A percentile compares a stretch with the other conserved stretches of the same genome.
These are phyloP conservation scores for Hafferia zeledoni DNA, from an alignment of 2,797 vertebrate species.

Conservation along the genomic window DNA sequence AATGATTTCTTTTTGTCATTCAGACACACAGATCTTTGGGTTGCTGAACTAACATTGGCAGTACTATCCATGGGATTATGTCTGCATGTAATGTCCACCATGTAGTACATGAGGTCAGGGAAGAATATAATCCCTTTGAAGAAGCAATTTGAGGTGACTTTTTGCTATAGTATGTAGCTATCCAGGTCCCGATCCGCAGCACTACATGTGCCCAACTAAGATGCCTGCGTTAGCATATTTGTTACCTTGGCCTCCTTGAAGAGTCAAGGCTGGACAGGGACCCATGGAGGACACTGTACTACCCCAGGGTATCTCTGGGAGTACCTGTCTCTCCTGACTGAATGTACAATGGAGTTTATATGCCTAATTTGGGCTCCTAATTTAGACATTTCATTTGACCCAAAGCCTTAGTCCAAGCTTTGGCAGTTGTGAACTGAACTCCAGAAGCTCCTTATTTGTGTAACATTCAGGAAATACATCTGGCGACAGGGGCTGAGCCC, in stretches of 20 bases:
- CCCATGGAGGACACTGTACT: not conserved
- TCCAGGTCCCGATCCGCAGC: not conserved
- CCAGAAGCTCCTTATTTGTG: not conserved
- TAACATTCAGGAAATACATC: not conserved
- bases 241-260: not conserved
- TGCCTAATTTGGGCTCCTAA: not conserved
- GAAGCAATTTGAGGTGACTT: not conserved
- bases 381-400: not conserved
- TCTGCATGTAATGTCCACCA: not conserved
- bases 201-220: too few relatives aligned
- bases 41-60: not conserved
- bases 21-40: not conserved
- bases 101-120: accelerated
- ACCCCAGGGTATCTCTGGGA: not conserved
- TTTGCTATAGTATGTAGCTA: not conserved
- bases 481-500: not conserved
- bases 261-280: not conserved
- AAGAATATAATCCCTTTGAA: not conserved
- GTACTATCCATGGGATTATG: not conserved
- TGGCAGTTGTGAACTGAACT: not conserved
- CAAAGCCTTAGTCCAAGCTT: not conserved
- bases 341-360: not conserved
- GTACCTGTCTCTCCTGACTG: accelerated
- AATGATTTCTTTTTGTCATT: not conserved
- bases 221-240: not conserved